Evolutionary conservation across 2,888 invertebrate species (phyloP), one percentile per base, ranked within the genome.

Genomic region (Rhabditoides inermis): DNA sequence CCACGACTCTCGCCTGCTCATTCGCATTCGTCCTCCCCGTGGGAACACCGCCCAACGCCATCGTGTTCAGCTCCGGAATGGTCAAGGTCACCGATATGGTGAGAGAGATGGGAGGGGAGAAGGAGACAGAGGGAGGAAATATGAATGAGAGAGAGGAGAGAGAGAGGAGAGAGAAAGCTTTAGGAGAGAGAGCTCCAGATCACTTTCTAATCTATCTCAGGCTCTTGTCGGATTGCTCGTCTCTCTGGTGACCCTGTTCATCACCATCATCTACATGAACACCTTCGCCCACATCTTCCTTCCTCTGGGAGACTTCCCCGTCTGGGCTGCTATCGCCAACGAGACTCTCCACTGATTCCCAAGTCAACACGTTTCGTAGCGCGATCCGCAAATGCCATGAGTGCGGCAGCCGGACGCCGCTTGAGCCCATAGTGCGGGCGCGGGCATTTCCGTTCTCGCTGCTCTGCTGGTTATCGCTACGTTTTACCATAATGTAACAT

Each of bases 1-100:
- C 78, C 76, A 88, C 88, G 0, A 84, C 90, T 0, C 80, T 77
- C n/a, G 71, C 72, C 41, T 74, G 76, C 32, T 78, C 78, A 0
- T 78, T 73, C 49, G 70, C 75, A n/a, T 82, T 81, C 56, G 78
- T 80, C 54, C 69, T 83, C 12, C 83, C 83, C 1, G 67, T 67
- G 15, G 90, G 90, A 45, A 91, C 91, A 0, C 90, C 91, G 2
- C 90, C 91, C 18, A 92, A 92, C 79, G 91, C 92, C 3, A 88
- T 94, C 55, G 90, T 70, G 4, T 69, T 69, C 50, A 61, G 63
- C 12, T 58, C 63, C 36, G 65, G 66, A 37, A 63, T 69, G 54
- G 61, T 69, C 26, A 65, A 65, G 48, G 66, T 69, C 12, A 62
- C 61, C n/a, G 65, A 69, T 37, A 65, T 69, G 68, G 68, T 68